A percentile compares a stretch with the other conserved stretches of the same genome.
Conservation (phyloP, 2,888 invertebrate species). For the Lasius platythorax region DNA sequence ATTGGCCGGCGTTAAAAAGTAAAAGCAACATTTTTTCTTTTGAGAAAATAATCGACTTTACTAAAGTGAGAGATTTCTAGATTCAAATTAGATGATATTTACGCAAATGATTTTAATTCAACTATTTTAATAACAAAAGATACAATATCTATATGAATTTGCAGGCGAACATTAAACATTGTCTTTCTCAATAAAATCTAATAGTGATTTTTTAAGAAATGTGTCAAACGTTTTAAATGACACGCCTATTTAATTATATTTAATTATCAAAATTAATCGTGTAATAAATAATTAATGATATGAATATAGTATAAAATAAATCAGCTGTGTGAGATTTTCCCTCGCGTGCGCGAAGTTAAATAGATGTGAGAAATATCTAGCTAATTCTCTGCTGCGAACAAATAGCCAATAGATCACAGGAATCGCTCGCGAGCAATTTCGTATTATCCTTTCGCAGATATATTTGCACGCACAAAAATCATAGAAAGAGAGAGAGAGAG, state of each 20-base stretch:
- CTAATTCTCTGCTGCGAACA: slow-evolving; percentile 2
- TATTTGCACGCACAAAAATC: slow-evolving; percentile 14
- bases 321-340: neutral
- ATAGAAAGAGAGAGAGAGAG: neutral
- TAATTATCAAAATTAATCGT: neutral
- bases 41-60: slow-evolving; percentile 14
- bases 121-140: neutral
- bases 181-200: neutral
- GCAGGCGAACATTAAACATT: neutral
- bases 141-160: neutral
- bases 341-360: slow-evolving; percentile 28
- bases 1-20: slow-evolving; percentile 49
- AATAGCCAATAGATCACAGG: neutral
- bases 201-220: neutral
- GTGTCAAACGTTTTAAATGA: neutral
- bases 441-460: slow-evolving; percentile 27
- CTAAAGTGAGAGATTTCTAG: slow-evolving; percentile 6
- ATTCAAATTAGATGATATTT: slow-evolving; percentile 4
- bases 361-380: slow-evolving; percentile 29
- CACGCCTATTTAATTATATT: neutral
- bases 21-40: slow-evolving; percentile 18
- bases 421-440: slow-evolving; percentile 23
- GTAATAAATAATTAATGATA: neutral
- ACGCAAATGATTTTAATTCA: neutral
- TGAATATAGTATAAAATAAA: neutral